phyloP scores from a whole-genome alignment of 2,888 invertebrate species.

The Cryptus viduatorius region DNA sequence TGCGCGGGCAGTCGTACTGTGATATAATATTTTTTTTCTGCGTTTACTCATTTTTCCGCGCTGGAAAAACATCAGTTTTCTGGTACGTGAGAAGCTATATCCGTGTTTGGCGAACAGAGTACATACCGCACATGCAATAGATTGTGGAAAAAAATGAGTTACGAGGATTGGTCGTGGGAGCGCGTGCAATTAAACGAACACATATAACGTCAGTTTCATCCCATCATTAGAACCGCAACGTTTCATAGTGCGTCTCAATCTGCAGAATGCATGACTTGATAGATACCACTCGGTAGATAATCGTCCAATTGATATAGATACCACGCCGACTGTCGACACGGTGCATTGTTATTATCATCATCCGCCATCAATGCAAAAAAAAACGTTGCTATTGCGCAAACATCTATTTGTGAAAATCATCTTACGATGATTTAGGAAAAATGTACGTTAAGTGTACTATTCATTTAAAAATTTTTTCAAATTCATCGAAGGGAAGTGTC shows the following conservation, averaged over 20 bases:
- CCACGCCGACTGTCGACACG: background rate
- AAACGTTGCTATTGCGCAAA: background rate
- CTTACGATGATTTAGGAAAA: background rate
- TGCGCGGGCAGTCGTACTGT: background rate
- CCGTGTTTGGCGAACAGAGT: background rate
- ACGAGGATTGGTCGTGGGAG: background rate
- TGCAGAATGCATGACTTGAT: conserved; percentile 4
- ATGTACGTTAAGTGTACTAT: background rate
- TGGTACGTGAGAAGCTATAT: background rate
- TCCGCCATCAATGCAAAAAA: background rate
- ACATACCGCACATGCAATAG: too few species aligned
- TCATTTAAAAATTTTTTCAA: background rate
- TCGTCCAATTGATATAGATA: conserved; percentile 2
- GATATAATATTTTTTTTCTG: conserved; percentile 9
- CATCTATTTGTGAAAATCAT: background rate
- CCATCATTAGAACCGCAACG: conserved; percentile 8
- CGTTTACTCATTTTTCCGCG: background rate
- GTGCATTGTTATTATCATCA: background rate
- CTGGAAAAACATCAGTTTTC: background rate
- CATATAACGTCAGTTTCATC: background rate
- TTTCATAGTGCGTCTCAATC: background rate
- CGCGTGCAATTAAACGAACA: background rate
- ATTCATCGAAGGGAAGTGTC: conserved; percentile 36
- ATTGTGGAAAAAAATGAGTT: background rate
- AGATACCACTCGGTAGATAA: background rate